Evolutionary conservation across 2,113 vertebrate species (phyloP).

Genomic region (Crotalus horridus): DNA sequence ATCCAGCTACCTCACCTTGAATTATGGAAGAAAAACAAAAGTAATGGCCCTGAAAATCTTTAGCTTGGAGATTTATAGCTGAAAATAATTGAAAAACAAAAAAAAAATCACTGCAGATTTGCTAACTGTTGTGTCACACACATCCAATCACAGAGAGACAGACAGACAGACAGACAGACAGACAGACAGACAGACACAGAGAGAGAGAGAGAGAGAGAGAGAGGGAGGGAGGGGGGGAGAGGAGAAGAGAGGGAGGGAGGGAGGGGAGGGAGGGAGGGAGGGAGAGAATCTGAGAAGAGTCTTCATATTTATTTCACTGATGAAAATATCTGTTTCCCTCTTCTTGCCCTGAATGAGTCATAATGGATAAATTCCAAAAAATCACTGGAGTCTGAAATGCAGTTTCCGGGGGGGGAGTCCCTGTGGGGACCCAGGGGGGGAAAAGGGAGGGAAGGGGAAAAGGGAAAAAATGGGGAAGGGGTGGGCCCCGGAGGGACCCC

Average conservation of each 20-base stretch:
- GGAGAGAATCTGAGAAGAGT: background rate
- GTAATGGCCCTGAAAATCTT: background rate
- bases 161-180: no score
- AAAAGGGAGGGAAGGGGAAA: no score
- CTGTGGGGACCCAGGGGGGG: no score
- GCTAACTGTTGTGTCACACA: background rate
- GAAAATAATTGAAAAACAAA: background rate
- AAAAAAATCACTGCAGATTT: background rate
- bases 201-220: background rate
- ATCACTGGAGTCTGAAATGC: background rate
- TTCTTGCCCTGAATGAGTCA: background rate
- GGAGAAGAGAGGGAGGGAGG: no score
- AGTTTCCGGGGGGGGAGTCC: no score
- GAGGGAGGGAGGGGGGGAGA: no score
- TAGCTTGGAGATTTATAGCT: background rate
- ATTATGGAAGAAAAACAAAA: background rate
- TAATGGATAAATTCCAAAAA: background rate
- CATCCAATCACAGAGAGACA: background rate
- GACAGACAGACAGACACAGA: background rate
- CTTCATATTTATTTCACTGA: background rate
- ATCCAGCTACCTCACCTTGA: background rate
- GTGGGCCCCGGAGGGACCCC: no score
- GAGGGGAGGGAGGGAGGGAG: background rate
- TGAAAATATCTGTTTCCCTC: background rate
- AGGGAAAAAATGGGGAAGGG: no score